A percentile compares a stretch with the other conserved stretches of the same genome.
Conservation (phyloP, 2,888 invertebrate species). For the Scaptomyza reducta region DNA sequence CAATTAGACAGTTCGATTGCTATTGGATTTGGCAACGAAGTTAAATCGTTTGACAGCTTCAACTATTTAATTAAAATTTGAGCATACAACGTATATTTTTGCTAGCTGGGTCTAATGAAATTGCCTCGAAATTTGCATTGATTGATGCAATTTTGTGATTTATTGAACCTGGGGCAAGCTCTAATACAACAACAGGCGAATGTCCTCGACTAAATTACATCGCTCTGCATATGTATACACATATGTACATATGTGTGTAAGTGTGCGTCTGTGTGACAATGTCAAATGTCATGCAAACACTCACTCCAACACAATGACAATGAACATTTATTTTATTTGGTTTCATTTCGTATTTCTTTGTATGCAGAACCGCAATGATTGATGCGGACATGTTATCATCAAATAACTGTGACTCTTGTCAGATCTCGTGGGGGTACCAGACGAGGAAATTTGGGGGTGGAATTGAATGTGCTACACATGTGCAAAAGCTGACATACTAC, state of each 20-base stretch:
- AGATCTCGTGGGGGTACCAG: conserved; percentile 5
- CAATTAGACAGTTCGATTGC: conserved; percentile 39
- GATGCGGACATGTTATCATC: conserved; percentile 75
- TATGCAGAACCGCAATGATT: conserved; percentile 72
- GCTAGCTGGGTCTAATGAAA: conserved; percentile 32
- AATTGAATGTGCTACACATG: conserved; percentile 10
- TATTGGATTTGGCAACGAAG: conserved; percentile 20
- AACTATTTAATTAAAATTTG: conserved; percentile 46
- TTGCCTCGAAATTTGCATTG: conserved; percentile 68
- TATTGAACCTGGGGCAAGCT: conserved; percentile 62
- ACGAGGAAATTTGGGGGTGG: background rate
- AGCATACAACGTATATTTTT: conserved; percentile 10
- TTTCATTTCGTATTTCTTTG: conserved; percentile 64
- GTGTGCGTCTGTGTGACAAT: conserved; percentile 20
- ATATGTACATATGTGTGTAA: background rate
- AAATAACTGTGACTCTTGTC: conserved; percentile 69
- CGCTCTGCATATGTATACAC: conserved; percentile 24
- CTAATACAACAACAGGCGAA: conserved; percentile 44
- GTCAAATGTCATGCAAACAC: conserved; percentile 51
- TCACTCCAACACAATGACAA: conserved; percentile 37
- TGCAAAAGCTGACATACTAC: conserved; percentile 19
- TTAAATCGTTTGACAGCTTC: conserved; percentile 23
- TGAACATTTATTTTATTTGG: conserved; percentile 66
- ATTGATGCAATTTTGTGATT: conserved; percentile 73
- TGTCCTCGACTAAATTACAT: conserved; percentile 54